These are phyloP conservation scores for Pheosia gnoma DNA, from an alignment of 2,888 invertebrate genomes.

Conservation along the genomic window DNA sequence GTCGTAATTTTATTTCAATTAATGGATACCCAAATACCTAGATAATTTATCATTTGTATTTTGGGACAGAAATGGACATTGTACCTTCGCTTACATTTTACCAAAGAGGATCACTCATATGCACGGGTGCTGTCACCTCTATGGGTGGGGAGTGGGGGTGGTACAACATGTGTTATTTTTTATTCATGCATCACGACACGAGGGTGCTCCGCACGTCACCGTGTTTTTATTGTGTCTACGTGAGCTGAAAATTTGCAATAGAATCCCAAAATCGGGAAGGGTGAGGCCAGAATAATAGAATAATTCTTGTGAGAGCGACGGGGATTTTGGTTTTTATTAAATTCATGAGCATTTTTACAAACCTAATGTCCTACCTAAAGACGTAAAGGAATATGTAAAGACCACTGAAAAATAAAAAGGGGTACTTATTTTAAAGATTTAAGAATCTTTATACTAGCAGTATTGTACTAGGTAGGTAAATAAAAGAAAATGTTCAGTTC, in stretches of 20 bases:
- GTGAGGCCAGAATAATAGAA: conserved; percentile 1
- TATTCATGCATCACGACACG: conserved; percentile 7
- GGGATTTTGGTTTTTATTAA: not conserved
- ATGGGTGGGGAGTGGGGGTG: no score
- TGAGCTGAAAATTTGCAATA: conserved; percentile 4
- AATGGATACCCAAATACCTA: no score
- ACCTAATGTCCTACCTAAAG: not conserved
- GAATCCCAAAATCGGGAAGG: not conserved
- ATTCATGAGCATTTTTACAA: no score
- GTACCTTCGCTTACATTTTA: no score
- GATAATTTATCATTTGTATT: no score
- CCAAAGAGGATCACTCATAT: not conserved
- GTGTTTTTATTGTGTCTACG: conserved; percentile 6
- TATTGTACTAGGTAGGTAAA: no score
- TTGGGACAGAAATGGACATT: no score
- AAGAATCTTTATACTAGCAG: no score
- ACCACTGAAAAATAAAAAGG: no score
- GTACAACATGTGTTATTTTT: conserved; percentile 1
- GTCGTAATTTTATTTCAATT: no score
- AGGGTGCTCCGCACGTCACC: conserved; percentile 1
- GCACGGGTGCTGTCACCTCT: not conserved
- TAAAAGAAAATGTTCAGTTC: no score
- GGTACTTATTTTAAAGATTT: no score
- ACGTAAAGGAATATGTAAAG: not conserved
- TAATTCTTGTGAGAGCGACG: not conserved